Evolutionary conservation across 1,140 invertebrate genomes (phyloP).

Genomic region (Panagrolaimus sp.): DNA sequence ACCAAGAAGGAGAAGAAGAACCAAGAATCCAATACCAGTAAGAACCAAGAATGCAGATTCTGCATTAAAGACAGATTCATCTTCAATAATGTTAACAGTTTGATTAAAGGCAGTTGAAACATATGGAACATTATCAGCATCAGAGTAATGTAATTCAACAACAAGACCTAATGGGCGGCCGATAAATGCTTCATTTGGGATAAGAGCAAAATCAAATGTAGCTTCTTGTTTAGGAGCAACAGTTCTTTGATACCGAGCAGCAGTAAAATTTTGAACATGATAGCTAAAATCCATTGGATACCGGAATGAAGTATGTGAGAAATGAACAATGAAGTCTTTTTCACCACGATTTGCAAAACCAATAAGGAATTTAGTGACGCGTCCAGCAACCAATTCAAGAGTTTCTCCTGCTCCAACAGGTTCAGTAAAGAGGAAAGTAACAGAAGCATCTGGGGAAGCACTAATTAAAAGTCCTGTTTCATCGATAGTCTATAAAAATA

Average conservation of each 20-base stretch:
- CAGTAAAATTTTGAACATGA: conserved; percentile 94
- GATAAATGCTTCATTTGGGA: conserved; percentile 87
- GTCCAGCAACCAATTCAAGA: conserved; percentile 77
- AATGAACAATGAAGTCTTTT: conserved; percentile 79
- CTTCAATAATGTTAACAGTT: conserved; percentile 90
- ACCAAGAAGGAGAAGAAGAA: conserved; percentile 77
- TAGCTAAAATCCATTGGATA: conserved; percentile 98
- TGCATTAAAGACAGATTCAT: conserved; percentile 91
- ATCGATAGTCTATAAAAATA: conserved; percentile 60
- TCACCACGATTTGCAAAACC: conserved; percentile 90
- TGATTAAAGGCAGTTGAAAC: conserved; percentile 94
- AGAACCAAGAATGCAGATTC: conserved; percentile 96
- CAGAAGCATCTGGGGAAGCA: conserved; percentile 82
- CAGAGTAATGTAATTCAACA: conserved; percentile 85
- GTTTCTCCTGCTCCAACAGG: conserved; percentile 64
- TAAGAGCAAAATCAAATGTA: conserved; percentile 87
- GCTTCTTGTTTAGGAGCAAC: conserved; percentile 86
- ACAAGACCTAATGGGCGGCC: conserved; percentile 88
- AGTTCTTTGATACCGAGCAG: conserved; percentile 76
- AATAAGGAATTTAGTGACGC: conserved; percentile 85
- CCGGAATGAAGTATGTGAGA: conserved; percentile 89
- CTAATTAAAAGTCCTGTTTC: conserved; percentile 63
- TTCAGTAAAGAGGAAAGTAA: conserved; percentile 82
- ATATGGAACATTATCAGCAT: conserved; percentile 68
- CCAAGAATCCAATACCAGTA: conserved; percentile 78